Evolutionary conservation across 2,888 invertebrate genomes (phyloP), one percentile per base, ranked within the genome.

Genomic region (Cephus pulcher): DNA sequence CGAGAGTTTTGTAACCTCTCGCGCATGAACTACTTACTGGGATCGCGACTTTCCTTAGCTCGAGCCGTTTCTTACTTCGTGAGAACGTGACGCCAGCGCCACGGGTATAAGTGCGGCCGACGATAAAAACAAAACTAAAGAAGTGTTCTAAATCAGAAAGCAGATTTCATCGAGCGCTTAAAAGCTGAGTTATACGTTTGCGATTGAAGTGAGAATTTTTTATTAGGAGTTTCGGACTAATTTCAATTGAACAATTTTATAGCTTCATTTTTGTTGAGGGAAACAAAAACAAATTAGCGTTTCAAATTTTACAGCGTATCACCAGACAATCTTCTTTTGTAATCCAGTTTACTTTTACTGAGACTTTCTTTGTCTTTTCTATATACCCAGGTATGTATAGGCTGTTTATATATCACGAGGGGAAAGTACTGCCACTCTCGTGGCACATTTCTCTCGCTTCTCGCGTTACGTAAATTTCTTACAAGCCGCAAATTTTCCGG

Each of bases 21-120:
- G 71, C 56, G 56, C 77, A 74, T 73, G 77, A 56, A 77, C 77
- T 77, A 77, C 77, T 77, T 77, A 73, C 69, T 77, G 68, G 74
- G 56, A 77, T 74, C 77, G 77, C 74, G 74, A 30, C 68, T 76
- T 76, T 76, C 76, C 76, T 76, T 37, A 12, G 34, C n/a, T 35
- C 32, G 68, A 74, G 35, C 34, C 30, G 74, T 75, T 77, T 77
- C 68, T 56, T 68, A 68, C 34, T 75, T 56, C 74, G 68, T 74
- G 77, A 34, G 77, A 56, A 56, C 56, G 9, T 23, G 56, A 56
- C 56, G 56, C 56, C 56, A 56, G 56, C 56, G 56, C 56, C 56
- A 56, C 15, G 56, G 56, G 23, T 1, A 23, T 56, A 56, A 56
- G 56, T 56, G 15, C 56, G 56, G 56, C 56, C 23, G 9, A 9